phyloP scores from a whole-genome alignment of 2,888 invertebrate species.

The Drosophila sordidula region DNA sequence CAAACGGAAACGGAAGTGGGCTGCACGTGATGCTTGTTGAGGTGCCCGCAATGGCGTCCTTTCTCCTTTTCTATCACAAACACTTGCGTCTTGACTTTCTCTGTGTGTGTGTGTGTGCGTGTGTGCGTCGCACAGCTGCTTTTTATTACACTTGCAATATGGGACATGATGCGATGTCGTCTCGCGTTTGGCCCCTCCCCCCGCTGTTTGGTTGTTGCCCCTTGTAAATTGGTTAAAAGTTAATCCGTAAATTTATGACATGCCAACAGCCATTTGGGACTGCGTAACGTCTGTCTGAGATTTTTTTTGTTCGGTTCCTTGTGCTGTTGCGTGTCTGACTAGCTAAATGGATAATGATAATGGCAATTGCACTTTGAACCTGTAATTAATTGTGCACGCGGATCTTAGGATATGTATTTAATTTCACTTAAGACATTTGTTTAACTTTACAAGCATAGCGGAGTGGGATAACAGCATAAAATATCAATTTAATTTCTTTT shows the following conservation, averaged over 20 bases:
- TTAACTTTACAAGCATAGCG: not conserved
- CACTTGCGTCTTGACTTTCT: conserved; percentile 61
- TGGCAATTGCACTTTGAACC: conserved; percentile 75
- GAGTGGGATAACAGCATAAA: too few relatives aligned
- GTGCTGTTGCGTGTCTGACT: conserved; percentile 57
- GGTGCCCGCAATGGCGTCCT: conserved; percentile 55
- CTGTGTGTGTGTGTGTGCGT: conserved; percentile 22
- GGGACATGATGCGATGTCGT: conserved; percentile 68
- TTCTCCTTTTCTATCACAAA: conserved; percentile 65
- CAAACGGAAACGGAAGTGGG: conserved; percentile 77
- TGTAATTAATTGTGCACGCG: conserved; percentile 60
- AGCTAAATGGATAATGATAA: conserved; percentile 70
- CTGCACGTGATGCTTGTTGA: conserved; percentile 77
- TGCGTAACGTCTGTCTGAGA: conserved; percentile 47
- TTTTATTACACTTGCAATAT: conserved; percentile 78
- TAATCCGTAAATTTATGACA: conserved; percentile 79
- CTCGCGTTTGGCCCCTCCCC: conserved; percentile 29
- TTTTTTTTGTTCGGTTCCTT: conserved; percentile 16
- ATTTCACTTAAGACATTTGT: conserved; percentile 21
- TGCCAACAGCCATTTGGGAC: conserved; percentile 74
- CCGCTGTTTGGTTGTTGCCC: conserved; percentile 55
- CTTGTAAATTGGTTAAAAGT: conserved; percentile 80
- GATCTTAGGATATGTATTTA: conserved; percentile 29
- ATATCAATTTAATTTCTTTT: too few relatives aligned
- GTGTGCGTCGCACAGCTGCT: conserved; percentile 63